These are phyloP conservation scores for Penaeus japonicus DNA, from an alignment of 1,140 invertebrate genomes.

Conservation along the genomic window DNA sequence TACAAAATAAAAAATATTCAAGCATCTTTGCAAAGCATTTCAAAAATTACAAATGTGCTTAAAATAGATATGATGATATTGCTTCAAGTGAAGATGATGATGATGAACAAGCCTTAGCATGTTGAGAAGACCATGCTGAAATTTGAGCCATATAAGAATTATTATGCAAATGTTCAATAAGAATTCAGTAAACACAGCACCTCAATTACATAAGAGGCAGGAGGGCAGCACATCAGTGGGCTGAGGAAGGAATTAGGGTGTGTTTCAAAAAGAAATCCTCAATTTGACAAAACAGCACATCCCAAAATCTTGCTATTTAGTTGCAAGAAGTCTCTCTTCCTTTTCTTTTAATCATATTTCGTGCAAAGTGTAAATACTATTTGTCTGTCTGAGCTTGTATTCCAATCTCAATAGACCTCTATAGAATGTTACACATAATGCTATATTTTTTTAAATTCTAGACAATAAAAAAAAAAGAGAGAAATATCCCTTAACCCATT, in stretches of 20 bases:
- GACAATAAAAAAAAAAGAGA: no score
- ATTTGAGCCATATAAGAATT: slow-evolving; percentile 37
- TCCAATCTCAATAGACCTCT: no score
- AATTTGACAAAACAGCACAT: not conserved
- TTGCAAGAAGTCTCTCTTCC: not conserved
- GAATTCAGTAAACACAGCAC: slow-evolving; percentile 36
- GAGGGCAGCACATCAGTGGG: slow-evolving; percentile 40
- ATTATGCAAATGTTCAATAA: slow-evolving; percentile 20
- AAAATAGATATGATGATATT: slow-evolving; percentile 49
- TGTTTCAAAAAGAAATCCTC: not conserved
- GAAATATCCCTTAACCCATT: no score
- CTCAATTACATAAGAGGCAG: slow-evolving; percentile 31
- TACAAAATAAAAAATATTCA: slow-evolving; percentile 52
- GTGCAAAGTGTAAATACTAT: no score
- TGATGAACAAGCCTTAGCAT: slow-evolving; percentile 11
- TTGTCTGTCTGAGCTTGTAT: no score
- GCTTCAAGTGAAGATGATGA: slow-evolving; percentile 45
- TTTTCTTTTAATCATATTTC: no score
- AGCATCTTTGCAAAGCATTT: slow-evolving; percentile 47
- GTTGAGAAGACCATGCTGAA: slow-evolving; percentile 22
- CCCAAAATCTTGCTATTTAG: not conserved
- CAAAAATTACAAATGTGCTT: slow-evolving; percentile 50
- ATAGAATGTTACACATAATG: no score
- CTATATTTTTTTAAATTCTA: no score
- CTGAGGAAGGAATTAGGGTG: slow-evolving; percentile 40